Percentiles rank a stretch among this genome's conserved stretches.
Conservation (phyloP, 2,797 vertebrate species). For the Hydrophis major region DNA sequence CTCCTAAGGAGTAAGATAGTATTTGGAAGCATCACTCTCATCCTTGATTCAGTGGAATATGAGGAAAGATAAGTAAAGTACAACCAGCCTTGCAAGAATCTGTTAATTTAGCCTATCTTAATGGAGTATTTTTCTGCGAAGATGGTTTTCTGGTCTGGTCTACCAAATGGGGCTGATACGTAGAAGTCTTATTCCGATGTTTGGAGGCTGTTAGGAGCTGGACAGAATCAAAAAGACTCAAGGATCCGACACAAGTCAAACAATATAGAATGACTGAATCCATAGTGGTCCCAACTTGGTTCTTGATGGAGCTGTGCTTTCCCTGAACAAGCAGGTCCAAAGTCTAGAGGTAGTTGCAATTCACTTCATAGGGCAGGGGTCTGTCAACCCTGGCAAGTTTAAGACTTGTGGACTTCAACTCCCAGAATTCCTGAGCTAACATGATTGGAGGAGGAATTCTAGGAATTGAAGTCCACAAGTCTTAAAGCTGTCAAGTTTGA, state of each 20-base stretch:
- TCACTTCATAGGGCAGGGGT: no score
- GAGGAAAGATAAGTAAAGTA: background rate
- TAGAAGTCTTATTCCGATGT: background rate
- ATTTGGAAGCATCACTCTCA: background rate
- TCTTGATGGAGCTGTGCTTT: background rate
- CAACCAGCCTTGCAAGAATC: background rate
- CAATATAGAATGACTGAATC: background rate
- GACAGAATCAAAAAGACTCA: background rate
- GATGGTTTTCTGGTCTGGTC: background rate
- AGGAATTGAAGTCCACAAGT: no score
- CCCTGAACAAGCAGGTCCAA: background rate
- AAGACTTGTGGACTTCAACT: no score
- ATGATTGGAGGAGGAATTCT: no score
- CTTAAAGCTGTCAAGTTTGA: no score
- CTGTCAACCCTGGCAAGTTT: no score
- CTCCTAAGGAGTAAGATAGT: background rate
- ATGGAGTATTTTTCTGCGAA: background rate
- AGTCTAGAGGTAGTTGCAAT: background rate
- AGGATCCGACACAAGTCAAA: background rate
- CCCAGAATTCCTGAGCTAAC: no score
- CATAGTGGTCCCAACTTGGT: background rate
- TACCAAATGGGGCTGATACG: background rate
- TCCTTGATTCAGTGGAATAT: background rate
- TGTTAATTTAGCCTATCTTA: background rate
- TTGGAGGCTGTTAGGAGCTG: background rate